Conservation (phyloP, 1,140 invertebrate species). For the Drosophila eugracilis region DNA sequence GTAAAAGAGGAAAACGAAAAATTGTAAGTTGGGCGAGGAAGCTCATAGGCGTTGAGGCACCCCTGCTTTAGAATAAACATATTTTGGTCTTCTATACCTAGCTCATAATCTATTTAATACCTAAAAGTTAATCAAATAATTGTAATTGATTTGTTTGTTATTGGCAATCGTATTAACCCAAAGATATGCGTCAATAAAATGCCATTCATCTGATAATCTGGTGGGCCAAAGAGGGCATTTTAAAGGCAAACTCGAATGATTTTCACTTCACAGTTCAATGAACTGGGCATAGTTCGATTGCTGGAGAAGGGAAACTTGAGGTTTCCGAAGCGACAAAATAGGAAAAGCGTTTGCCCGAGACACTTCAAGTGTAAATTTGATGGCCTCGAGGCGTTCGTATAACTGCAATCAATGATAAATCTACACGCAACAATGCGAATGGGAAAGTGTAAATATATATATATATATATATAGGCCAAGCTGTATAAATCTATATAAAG, state of each 20-base stretch:
- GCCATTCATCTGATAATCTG: slow-evolving; percentile 21
- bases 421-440: slow-evolving; percentile 42
- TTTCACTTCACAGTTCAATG: slow-evolving; percentile 56
- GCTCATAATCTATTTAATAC: slow-evolving; percentile 2
- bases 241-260: slow-evolving; percentile 31
- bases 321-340: slow-evolving; percentile 11
- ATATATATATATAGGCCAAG: slow-evolving; percentile 38
- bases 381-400: slow-evolving; percentile 57
- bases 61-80: too few species aligned
- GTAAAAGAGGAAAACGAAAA: too few species aligned
- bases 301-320: background rate
- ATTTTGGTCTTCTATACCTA: too few species aligned
- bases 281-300: slow-evolving; percentile 28
- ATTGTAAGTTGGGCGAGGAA: too few species aligned
- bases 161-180: slow-evolving; percentile 30
- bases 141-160: slow-evolving; percentile 56
- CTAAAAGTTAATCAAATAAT: slow-evolving; percentile 27
- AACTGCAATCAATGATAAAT: slow-evolving; percentile 77
- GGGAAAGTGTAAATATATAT: too few species aligned
- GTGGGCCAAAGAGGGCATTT: slow-evolving; percentile 9
- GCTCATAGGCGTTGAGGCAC: too few species aligned
- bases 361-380: slow-evolving; percentile 77
- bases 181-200: slow-evolving; percentile 16
- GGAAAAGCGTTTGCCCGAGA: slow-evolving; percentile 54
- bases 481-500: slow-evolving; percentile 16